phyloP scores from a whole-genome alignment of 2,797 vertebrate species.

The Heteromormyrus szaboi region DNA sequence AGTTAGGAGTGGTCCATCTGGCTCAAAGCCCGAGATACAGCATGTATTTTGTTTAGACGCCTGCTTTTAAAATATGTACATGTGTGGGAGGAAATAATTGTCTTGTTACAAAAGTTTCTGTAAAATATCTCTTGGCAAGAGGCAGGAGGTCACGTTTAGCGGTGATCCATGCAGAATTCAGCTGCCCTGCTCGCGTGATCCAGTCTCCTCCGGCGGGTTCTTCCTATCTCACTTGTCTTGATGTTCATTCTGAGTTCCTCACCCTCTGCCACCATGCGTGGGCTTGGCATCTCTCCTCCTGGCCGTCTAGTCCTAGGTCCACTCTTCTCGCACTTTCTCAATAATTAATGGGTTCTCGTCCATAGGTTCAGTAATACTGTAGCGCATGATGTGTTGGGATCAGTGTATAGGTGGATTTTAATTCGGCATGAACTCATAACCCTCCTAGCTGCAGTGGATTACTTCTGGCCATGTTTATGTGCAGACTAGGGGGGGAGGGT shows the following conservation, averaged over 20 bases:
- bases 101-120: constrained; percentile 3
- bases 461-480: neutral
- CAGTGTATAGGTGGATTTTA: neutral
- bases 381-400: neutral
- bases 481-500: neutral
- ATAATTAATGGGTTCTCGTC: neutral
- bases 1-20: constrained; percentile 15
- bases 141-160: neutral
- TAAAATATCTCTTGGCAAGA: neutral
- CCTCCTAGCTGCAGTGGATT: neutral
- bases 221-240: neutral
- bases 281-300: neutral
- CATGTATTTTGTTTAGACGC: constrained; percentile 9
- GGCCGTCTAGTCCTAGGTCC: neutral
- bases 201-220: no score
- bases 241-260: neutral
- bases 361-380: neutral
- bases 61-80: constrained; percentile 11
- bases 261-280: neutral
- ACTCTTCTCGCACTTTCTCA: neutral
- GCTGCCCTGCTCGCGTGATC: neutral
- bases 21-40: neutral
- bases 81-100: constrained; percentile 6
- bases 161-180: neutral
- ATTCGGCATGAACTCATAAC: neutral